Base-by-base conservation (phyloP, 1,140 invertebrate species). In the Drosophila quadrilineata region DNA sequence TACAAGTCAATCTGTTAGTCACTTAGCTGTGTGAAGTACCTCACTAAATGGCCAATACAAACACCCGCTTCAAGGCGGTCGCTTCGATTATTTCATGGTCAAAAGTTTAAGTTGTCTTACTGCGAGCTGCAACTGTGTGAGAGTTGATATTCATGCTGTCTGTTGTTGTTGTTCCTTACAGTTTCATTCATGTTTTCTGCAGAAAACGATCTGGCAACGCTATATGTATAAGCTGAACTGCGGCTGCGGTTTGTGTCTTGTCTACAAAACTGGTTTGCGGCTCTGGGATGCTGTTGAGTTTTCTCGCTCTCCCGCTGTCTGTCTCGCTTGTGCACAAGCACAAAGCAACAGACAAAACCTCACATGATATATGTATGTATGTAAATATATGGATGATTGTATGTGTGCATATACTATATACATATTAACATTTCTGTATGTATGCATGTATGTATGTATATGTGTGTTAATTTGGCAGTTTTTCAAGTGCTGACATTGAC, bases 401-500 rank as follows among this genome's bases (percentile, higher is more conserved):
- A n/a, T n/a, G n/a, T n/a, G n/a, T n/a, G n/a, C n/a, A n/a, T n/a
- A n/a, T n/a, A n/a, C n/a, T n/a, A n/a, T n/a, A n/a, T n/a, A n/a
- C n/a, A n/a, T n/a, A n/a, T n/a, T n/a, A n/a, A n/a, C n/a, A n/a
- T n/a, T n/a, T n/a, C n/a, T n/a, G n/a, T n/a, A n/a, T n/a, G n/a
- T n/a, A n/a, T n/a, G n/a, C n/a, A n/a, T n/a, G 29, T 5, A 9
- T 33, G n/a, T 12, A 12, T 33, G 33, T 35, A n/a, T 63, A 45
- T 67, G 41, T 63, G 48, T 74, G 79, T 85, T 84, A 84, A 84
- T 84, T 85, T 79, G 80, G 74, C 66, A 68, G 79, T 65, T 84
- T 85, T 84, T 85, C 58, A 76, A 71, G 57, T 72, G 74, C 71
- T 85, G 80, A 85, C 80, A 85, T 85, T 85, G 80, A 85, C 80